These are phyloP conservation scores for Pedionomus torquatus DNA, from an alignment of 2,113 vertebrate species.

Conservation along the genomic window DNA sequence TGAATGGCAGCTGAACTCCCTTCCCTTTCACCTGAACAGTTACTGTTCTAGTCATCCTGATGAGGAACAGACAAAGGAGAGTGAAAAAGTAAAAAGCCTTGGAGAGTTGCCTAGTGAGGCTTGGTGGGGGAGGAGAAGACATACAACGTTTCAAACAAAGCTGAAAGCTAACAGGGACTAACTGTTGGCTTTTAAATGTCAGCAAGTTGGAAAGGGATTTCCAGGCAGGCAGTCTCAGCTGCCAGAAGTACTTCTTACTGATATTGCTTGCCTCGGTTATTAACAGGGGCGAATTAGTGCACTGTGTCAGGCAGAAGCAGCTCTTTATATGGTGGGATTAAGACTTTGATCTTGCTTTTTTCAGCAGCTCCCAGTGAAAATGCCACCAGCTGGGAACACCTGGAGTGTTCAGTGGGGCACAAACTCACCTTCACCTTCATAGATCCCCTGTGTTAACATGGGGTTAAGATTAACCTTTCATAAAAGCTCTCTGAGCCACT, in stretches of 20 bases:
- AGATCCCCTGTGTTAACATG: background rate
- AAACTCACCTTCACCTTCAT: background rate
- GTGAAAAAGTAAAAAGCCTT: background rate
- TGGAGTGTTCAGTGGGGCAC: background rate
- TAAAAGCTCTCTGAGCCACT: background rate
- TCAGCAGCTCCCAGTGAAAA: background rate
- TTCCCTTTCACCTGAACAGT: background rate
- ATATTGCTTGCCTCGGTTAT: background rate
- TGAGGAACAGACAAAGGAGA: background rate
- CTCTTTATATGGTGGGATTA: background rate
- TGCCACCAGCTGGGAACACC: background rate
- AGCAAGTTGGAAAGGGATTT: conserved; percentile 63
- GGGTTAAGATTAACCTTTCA: background rate
- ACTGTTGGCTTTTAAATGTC: conserved; percentile 61
- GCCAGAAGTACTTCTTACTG: conserved; percentile 55
- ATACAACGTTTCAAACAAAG: background rate
- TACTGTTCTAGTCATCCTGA: conserved; percentile 11
- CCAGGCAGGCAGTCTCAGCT: conserved; percentile 54
- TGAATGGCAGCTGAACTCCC: background rate
- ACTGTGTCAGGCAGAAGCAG: background rate
- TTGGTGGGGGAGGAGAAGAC: background rate
- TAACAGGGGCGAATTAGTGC: background rate
- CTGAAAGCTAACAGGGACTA: conserved; percentile 31
- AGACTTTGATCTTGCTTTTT: background rate
- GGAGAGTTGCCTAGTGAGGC: background rate